Percentiles rank a stretch among this genome's conserved stretches.
Evolutionary conservation across 2,113 vertebrate genomes (phyloP).

Genomic region (Numida meleagris): DNA sequence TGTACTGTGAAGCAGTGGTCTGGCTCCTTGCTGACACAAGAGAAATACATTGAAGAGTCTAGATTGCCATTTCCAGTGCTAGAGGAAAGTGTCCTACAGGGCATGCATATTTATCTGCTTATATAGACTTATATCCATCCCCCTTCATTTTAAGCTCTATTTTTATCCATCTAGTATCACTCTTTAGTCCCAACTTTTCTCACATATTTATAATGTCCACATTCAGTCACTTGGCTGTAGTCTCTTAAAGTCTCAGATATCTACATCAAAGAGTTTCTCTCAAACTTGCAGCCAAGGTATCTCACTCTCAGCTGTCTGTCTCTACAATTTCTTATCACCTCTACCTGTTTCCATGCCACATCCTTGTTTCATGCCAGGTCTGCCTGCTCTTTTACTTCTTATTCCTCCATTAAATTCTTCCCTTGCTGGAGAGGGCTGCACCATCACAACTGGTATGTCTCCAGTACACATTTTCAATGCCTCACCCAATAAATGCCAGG

Average conservation of each 20-base stretch:
- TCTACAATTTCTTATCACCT: background rate
- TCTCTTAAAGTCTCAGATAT: background rate
- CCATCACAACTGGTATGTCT: background rate
- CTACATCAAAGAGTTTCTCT: background rate
- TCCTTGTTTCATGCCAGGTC: background rate
- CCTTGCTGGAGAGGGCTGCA: accelerated
- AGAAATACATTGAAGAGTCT: accelerated
- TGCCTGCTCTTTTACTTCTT: background rate
- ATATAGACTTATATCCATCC: background rate
- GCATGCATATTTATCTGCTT: background rate
- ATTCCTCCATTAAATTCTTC: background rate
- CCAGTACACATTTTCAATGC: background rate
- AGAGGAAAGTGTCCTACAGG: background rate
- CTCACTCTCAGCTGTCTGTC: background rate
- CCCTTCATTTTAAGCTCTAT: background rate
- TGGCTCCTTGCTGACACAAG: background rate
- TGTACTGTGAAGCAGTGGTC: background rate
- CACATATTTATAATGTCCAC: background rate
- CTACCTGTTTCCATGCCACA: background rate
- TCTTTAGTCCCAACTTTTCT: background rate
- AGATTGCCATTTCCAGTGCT: background rate
- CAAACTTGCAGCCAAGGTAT: accelerated
- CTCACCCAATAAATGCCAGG: background rate
- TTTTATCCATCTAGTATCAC: background rate
- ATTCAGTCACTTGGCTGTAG: background rate